Evolutionary conservation across 2,888 invertebrate species (phyloP), one percentile per base, ranked within the genome.

Genomic region (Dioctria rufipes): DNA sequence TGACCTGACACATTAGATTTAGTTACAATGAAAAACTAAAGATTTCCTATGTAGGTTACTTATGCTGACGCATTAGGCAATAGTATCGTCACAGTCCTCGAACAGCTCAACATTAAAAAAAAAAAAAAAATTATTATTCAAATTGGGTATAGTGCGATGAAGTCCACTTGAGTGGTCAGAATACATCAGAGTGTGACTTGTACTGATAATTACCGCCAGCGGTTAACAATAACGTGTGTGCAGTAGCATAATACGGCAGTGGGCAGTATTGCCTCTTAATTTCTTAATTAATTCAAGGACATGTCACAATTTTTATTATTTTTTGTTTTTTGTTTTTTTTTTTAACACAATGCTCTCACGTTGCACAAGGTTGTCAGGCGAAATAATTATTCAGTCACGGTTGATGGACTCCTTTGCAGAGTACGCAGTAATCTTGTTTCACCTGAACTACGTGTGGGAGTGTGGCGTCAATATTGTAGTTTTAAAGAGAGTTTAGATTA

Each of bases 241-340:
- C 54, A 13, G 5, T 71, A 54, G 39, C 49, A 25, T 13, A 42
- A 69, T 25, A 25, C 25, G 25, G 25, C 40, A 13, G n/a, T 39
- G 75, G 25, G 5, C 9, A 46, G 40, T 4, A 40, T 42, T 71
- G 66, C 54, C 43, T 78, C 39, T 51, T 78, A 66, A 78, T 78
- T 78, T 78, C 78, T 78, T 78, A 78, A 78, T 78, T 78, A 78
- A 78, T 78, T 78, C 78, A 78, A 78, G 78, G 78, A 65, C 78
- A 78, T 65, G 66, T 63, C 51, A 78, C 78, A 54, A 66, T 78
- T 78, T 66, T 78, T 51, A 51, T 78, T 51, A 11, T 13, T 65
- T 37, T 54, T n/a, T n/a, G n/a, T n/a, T n/a, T n/a, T 43, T 8
- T 60, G 46, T 61, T 75, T 58, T 42, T 75, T 3, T 5, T 25